These are phyloP conservation scores for Mustelus asterias DNA, from an alignment of 2,113 vertebrate genomes.

Conservation along the genomic window DNA sequence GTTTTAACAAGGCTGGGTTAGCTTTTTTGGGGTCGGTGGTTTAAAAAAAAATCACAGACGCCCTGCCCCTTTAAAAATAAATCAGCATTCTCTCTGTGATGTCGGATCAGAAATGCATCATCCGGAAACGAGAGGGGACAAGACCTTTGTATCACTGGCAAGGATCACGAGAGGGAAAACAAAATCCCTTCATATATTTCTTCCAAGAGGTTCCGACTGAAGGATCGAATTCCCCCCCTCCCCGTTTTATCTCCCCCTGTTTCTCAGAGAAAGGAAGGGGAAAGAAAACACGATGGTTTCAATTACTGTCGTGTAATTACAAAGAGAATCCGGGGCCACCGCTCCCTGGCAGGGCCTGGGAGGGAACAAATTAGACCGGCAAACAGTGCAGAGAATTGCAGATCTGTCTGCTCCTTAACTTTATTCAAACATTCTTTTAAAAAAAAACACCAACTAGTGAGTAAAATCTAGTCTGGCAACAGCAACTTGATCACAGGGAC, in stretches of 20 bases:
- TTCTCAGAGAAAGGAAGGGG: constrained; percentile 38
- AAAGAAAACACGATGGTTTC: constrained; percentile 52
- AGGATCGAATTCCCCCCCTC: constrained; percentile 48
- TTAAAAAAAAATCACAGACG: not conserved
- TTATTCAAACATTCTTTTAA: not conserved
- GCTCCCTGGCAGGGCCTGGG: constrained; percentile 59
- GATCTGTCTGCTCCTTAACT: constrained; percentile 42
- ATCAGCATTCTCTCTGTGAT: not conserved
- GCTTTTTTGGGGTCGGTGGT: no score
- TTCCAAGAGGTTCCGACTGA: constrained; percentile 48
- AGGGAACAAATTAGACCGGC: constrained; percentile 47
- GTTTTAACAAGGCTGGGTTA: not conserved
- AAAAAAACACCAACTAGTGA: not conserved
- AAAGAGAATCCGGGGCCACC: constrained; percentile 59
- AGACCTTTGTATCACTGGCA: constrained; percentile 19
- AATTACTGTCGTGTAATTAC: constrained; percentile 55
- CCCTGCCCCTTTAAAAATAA: not conserved
- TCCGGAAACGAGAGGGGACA: constrained; percentile 19
- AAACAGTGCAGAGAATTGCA: constrained; percentile 36
- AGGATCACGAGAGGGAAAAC: constrained; percentile 20
- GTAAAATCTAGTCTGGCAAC: not conserved
- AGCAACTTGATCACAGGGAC: not conserved
- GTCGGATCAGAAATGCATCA: constrained; percentile 21
- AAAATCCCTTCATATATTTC: constrained; percentile 23
- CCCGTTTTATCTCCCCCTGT: constrained; percentile 49